phyloP scores from a whole-genome alignment of 1,140 invertebrate species.

The Philotrypesis tridentata region DNA sequence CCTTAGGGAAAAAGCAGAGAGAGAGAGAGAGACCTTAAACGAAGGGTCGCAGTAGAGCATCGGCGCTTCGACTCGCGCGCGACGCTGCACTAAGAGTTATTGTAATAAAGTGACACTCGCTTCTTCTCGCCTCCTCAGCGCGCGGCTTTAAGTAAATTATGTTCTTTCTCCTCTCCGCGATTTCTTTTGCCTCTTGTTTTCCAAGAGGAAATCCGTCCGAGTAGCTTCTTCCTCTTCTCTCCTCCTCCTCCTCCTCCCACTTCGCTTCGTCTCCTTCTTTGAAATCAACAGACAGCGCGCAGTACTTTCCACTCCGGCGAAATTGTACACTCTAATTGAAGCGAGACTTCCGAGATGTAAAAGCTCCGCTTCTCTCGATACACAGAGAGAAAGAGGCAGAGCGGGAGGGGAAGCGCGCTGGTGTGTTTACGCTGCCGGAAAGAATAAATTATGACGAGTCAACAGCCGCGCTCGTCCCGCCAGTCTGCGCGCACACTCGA shows the following conservation, averaged over 20 bases:
- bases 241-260: not conserved
- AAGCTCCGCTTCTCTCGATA: too few species aligned
- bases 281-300: not conserved
- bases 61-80: not conserved
- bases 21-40: too few species aligned
- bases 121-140: not conserved
- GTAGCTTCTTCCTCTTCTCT: not conserved
- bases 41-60: too few species aligned
- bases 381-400: too few species aligned
- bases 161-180: not conserved
- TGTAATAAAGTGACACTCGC: not conserved
- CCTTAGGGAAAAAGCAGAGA: too few species aligned
- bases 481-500: too few species aligned
- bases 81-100: not conserved
- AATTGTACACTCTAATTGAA: not conserved
- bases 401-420: too few species aligned
- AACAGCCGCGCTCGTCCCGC: too few species aligned
- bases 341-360: not conserved
- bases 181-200: not conserved
- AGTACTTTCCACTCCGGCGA: not conserved
- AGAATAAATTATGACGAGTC: not conserved
- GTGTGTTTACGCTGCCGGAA: too few species aligned
- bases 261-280: not conserved
- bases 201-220: not conserved
- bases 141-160: conserved; percentile 3